Conservation (phyloP, 2,797 vertebrate species). For the Telmatherina bonti region DNA sequence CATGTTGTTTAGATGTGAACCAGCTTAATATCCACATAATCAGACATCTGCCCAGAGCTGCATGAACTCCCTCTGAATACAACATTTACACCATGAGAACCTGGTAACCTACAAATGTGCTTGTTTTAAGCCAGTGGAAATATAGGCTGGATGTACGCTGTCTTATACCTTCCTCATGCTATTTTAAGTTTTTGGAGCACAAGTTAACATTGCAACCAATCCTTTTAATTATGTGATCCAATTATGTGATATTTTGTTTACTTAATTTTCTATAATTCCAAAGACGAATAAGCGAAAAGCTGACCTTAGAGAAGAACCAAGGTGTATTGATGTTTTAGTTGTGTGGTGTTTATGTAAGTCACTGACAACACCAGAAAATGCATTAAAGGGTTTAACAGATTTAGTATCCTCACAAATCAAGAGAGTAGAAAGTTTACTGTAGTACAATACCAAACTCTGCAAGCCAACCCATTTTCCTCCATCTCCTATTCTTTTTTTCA, state of each 20-base stretch:
- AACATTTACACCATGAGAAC: not conserved
- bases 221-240: not conserved
- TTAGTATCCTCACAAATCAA: slow-evolving; percentile 14
- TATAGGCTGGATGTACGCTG: not conserved
- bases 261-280: not conserved
- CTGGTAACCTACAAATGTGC: not conserved
- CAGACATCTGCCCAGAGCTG: not conserved
- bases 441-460: not conserved
- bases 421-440: slow-evolving; percentile 16
- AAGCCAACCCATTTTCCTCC: not conserved
- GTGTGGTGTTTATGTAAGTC: not conserved
- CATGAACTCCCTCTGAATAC: not conserved
- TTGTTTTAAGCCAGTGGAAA: not conserved
- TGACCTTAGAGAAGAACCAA: not conserved
- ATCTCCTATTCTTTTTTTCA: not conserved
- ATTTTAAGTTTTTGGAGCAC: not conserved
- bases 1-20: not conserved
- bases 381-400: slow-evolving; percentile 12
- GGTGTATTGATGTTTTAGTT: not conserved
- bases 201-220: not conserved
- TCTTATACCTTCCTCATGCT: not conserved
- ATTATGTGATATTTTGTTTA: not conserved
- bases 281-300: not conserved
- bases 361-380: slow-evolving; percentile 6
- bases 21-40: not conserved